Evolutionary conservation across 2,797 vertebrate species (phyloP), one percentile per base, ranked within the genome.

Genomic region (Aeoliscus strigatus): DNA sequence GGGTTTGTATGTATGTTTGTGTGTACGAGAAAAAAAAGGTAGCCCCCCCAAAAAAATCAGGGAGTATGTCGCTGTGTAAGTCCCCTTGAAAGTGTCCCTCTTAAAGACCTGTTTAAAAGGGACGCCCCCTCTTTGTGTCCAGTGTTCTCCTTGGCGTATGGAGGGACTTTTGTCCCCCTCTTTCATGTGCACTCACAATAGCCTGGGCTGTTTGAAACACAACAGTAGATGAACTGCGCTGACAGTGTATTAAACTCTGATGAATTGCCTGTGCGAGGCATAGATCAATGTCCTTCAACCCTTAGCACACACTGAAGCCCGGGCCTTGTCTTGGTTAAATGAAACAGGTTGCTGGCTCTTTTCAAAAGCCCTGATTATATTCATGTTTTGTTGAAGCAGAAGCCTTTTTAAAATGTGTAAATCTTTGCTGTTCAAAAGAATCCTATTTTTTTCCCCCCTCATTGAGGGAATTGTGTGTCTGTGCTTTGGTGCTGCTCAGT

Each of bases 181-280:
- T 89, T 88, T 88, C 85, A 90, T 87, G 82, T 87, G 80, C 59
- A 52, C 57, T 68, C 81, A 88, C 88, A 88, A 88, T 87, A 62
- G 86, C 50, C 69, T 24, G 39, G 77, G 72, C 85, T 69, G 70
- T 88, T 87, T 84, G 80, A 85, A 88, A 87, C 86, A 87, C 88
- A 88, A 86, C 86, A 83, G 82, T 87, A 84, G 88, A 89, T 89
- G 86, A 89, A 89, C 87, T 89, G 84, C 83, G 32, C 86, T 89
- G 87, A 89, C 86, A 89, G 89, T 89, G 88, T 89, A 89, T 89
- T 90, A 90, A 89, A 85, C 75, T 85, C 82, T 84, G 88, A 88
- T 89, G 87, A 89, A 90, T 86, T 84, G 85, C 79, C 84, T 79
- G 83, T 84, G 85, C 81, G 80, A 87, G 82, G 85, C 80, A 84